Evolutionary conservation across 2,797 vertebrate species (phyloP).

Genomic region (Hemitrygon akajei): DNA sequence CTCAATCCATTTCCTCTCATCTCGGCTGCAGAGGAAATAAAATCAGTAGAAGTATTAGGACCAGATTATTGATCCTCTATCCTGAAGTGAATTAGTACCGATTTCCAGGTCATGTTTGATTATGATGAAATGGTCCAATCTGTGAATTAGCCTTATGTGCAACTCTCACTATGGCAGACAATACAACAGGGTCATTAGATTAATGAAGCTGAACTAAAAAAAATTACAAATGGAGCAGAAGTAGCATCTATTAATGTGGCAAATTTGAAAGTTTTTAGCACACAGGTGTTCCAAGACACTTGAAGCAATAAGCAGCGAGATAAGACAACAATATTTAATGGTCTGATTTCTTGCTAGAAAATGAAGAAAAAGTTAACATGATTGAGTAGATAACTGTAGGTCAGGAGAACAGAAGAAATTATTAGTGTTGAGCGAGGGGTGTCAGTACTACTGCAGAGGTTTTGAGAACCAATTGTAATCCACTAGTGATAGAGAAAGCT

Average conservation of each 20-base stretch:
- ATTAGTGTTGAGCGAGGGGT: too few species aligned
- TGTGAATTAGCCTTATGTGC: not conserved
- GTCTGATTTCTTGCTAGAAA: not conserved
- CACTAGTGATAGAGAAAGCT: too few species aligned
- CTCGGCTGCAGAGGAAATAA: conserved; percentile 64
- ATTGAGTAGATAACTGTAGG: too few species aligned
- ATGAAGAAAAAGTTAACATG: too few species aligned
- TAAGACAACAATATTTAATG: not conserved
- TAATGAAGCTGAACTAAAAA: not conserved
- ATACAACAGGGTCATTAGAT: not conserved
- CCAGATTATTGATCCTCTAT: not conserved
- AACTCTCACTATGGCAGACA: not conserved
- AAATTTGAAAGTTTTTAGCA: not conserved
- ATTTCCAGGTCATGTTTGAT: not conserved
- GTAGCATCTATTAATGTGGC: not conserved
- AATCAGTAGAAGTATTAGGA: not conserved
- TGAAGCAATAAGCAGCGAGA: not conserved
- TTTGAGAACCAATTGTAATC: too few species aligned
- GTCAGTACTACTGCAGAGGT: too few species aligned
- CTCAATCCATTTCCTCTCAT: conserved; percentile 95
- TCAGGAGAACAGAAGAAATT: too few species aligned
- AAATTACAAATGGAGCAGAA: not conserved
- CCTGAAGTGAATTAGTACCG: not conserved
- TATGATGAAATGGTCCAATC: not conserved
- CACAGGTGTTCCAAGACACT: not conserved